phyloP scores from a whole-genome alignment of 1,140 invertebrate species.

The Hyles euphorbiae region DNA sequence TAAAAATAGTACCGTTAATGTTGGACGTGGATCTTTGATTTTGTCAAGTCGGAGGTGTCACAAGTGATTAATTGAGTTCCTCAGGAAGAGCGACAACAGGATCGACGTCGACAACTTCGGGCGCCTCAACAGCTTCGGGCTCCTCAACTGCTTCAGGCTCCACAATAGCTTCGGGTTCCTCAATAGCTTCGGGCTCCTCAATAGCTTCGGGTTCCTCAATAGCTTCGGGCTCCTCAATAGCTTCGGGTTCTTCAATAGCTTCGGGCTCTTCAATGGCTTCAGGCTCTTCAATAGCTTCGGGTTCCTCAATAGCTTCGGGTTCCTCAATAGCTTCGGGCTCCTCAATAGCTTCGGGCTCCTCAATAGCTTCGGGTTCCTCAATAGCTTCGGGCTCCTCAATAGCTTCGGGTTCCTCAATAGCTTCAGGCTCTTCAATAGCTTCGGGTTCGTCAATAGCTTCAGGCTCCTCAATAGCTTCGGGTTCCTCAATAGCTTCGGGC shows the following conservation, averaged over 20 bases:
- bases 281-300: background rate
- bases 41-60: no score
- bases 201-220: background rate
- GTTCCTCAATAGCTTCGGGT: background rate
- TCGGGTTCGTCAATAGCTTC: background rate
- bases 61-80: no score
- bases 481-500: no score
- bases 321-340: background rate
- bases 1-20: no score
- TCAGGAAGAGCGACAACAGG: background rate
- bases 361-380: background rate
- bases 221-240: background rate
- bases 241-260: background rate
- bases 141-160: background rate
- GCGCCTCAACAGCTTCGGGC: background rate
- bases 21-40: no score
- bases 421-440: background rate
- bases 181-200: slow-evolving; percentile 1
- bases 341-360: background rate
- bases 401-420: background rate
- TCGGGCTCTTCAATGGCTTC: background rate
- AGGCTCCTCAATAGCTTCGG: background rate
- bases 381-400: background rate
- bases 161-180: slow-evolving; percentile 1
- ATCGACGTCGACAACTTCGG: background rate